Evolutionary conservation across 2,888 invertebrate species (phyloP), one percentile per base, ranked within the genome.

Genomic region (Exephanes ischioxanthus): DNA sequence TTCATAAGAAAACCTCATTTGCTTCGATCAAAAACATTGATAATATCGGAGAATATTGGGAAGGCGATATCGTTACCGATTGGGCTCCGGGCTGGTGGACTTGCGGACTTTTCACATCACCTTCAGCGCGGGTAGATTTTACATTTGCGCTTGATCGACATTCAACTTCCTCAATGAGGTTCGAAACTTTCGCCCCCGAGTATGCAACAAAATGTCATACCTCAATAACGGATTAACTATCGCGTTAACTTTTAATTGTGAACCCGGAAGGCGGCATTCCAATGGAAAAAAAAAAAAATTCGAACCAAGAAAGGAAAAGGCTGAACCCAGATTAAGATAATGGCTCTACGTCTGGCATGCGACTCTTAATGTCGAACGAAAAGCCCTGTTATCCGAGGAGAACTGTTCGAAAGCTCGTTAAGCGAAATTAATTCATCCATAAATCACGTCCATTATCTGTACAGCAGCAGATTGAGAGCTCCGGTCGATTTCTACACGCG

Each of bases 401-500:
- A 67, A 77, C 67, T 61, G 33, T 72, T 80, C 76, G 67, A 77
- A 80, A 80, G 72, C 61, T 77, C 73, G 68, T 80, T 80, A 63
- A 72, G 61, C 67, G 68, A 70, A 81, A 84, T 81, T 73, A 68
- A 81, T 81, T 78, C 61, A 33, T 45, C 63, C 37, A 63, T 78
- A 78, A 81, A 78, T 78, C 53, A 72, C 16, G 26, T 61, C 30
- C 53, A 33, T 33, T 53, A n/a, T 26, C n/a, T 48, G 30, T 30
- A 61, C 19, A n/a, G 26, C 75, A 63, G 33, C 37, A 11, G 41
- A 73, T 58, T 48, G 48, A 63, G 45, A 75, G 33, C 48, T 75
- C 63, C 30, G 22, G n/a, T n/a, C 61, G 45, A 26, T 30, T 30
- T 48, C 48, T n/a, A 48, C 22, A 26, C 48, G 7, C n/a, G 16